phyloP scores from a whole-genome alignment of 2,797 vertebrate species.

The Epinephelus malabaricus region DNA sequence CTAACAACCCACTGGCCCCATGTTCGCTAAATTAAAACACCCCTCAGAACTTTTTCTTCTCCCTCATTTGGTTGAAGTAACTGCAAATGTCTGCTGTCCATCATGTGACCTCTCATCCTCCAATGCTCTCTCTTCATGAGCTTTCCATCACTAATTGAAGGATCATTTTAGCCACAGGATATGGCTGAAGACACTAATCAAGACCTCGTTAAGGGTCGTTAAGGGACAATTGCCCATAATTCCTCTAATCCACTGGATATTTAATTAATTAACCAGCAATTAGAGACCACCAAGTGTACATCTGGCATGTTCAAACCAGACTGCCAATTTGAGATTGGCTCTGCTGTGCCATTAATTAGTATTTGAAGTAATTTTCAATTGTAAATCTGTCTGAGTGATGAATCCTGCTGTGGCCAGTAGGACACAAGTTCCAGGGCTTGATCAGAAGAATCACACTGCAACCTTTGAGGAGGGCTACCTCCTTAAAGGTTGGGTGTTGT shows the following conservation, averaged over 20 bases:
- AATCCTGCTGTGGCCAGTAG: slow-evolving; percentile 54
- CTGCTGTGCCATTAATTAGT: slow-evolving; percentile 67
- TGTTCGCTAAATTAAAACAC: not conserved
- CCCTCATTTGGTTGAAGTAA: slow-evolving; percentile 20
- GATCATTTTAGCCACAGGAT: slow-evolving; percentile 75
- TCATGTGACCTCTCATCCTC: slow-evolving; percentile 44
- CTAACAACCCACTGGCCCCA: not conserved
- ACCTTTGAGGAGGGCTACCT: not conserved
- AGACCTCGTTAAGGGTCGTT: slow-evolving; percentile 76
- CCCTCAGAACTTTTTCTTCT: slow-evolving; percentile 42
- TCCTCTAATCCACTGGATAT: slow-evolving; percentile 76
- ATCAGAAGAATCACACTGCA: slow-evolving; percentile 49
- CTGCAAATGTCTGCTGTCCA: slow-evolving; percentile 40
- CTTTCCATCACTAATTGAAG: slow-evolving; percentile 74
- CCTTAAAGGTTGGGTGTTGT: not conserved
- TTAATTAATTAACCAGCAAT: slow-evolving; percentile 81
- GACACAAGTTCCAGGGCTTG: slow-evolving; percentile 27
- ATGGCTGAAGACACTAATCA: slow-evolving; percentile 79
- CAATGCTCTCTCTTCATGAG: slow-evolving; percentile 55
- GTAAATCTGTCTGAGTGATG: slow-evolving; percentile 54
- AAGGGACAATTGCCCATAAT: slow-evolving; percentile 79
- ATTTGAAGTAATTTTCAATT: slow-evolving; percentile 66
- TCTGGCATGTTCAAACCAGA: slow-evolving; percentile 55
- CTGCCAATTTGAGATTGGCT: slow-evolving; percentile 54
- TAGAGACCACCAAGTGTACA: slow-evolving; percentile 63